phyloP scores from a whole-genome alignment of 2,113 vertebrate species.

The Nothoprocta pentlandii region DNA sequence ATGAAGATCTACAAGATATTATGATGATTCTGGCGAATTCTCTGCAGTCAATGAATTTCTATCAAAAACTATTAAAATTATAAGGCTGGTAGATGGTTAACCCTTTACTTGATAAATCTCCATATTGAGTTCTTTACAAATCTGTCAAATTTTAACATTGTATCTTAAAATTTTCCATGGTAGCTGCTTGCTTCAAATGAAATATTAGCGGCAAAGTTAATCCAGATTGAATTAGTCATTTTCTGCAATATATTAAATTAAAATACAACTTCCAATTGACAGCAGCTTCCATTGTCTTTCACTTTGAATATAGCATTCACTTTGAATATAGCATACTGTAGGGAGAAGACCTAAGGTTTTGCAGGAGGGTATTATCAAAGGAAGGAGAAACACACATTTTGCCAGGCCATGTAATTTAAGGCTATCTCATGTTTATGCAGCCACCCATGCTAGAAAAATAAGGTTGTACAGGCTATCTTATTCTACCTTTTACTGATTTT shows the following conservation, averaged over 20 bases:
- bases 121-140: not conserved
- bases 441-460: not conserved
- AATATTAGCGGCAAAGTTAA: not conserved
- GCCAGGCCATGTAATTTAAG: not conserved
- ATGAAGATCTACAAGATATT: not conserved
- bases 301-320: not conserved
- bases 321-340: not conserved
- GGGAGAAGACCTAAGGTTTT: not conserved
- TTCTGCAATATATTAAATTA: not conserved
- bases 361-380: not conserved
- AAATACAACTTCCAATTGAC: not conserved
- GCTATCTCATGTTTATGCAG: not conserved
- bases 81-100: not conserved
- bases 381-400: not conserved
- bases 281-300: not conserved
- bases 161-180: not conserved
- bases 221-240: not conserved
- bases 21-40: not conserved
- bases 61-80: conserved; percentile 7
- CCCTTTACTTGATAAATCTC: conserved; percentile 23
- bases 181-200: not conserved
- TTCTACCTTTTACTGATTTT: not conserved
- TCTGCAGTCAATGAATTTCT: conserved; percentile 19
- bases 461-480: not conserved
- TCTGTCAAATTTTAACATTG: not conserved